Percentiles rank a stretch among this genome's conserved stretches.
Evolutionary conservation across 2,113 vertebrate species (phyloP).

Genomic region (Petrocephalus zakoni): DNA sequence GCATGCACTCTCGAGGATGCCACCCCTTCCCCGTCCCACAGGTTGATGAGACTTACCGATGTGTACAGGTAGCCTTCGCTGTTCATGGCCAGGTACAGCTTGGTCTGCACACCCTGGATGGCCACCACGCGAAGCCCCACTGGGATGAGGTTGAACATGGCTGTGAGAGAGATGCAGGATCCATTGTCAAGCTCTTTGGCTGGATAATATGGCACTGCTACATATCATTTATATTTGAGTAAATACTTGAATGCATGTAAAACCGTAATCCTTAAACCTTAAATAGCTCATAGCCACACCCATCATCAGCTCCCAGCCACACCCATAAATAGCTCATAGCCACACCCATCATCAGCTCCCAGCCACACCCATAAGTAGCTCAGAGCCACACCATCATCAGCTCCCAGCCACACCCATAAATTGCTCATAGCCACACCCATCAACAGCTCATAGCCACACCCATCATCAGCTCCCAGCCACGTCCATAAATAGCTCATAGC

Average conservation of each 20-base stretch:
- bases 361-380: not conserved
- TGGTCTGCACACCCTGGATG: slow-evolving; percentile 97
- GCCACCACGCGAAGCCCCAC: slow-evolving; percentile 98
- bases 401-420: not conserved
- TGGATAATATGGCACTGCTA: not conserved
- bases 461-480: not conserved
- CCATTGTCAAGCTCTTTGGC: not conserved
- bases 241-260: not conserved
- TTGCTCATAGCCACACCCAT: not conserved
- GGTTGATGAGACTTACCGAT: slow-evolving; percentile 77
- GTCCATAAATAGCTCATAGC: not conserved
- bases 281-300: too few species aligned
- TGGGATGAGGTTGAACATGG: slow-evolving; percentile 97
- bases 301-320: not conserved
- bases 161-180: slow-evolving; percentile 49
- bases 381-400: not conserved
- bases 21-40: not conserved
- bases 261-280: not conserved
- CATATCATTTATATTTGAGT: not conserved
- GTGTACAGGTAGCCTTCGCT: slow-evolving; percentile 95
- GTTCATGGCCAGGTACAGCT: slow-evolving; percentile 97
- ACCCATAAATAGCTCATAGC: not conserved
- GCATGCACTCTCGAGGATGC: not conserved
- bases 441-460: not conserved
- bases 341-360: too few species aligned